phyloP scores from a whole-genome alignment of 2,888 invertebrate species.

The Caenorhabditis angaria region DNA sequence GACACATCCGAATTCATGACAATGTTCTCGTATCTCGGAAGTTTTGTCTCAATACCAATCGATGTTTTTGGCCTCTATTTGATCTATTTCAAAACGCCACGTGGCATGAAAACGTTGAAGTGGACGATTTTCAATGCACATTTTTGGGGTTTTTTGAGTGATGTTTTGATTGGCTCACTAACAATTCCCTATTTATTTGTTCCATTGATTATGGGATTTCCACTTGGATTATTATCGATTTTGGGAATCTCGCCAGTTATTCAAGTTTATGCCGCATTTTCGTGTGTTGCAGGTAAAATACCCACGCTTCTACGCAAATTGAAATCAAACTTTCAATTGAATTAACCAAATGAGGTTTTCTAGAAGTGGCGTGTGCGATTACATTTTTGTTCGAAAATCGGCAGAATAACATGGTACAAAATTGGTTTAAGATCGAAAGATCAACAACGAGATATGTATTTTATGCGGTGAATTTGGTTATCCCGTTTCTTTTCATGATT shows the following conservation, averaged over 20 bases:
- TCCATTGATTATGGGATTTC: not conserved
- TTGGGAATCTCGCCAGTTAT: not conserved
- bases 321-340: not conserved
- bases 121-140: not conserved
- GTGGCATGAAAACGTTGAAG: not conserved
- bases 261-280: not conserved
- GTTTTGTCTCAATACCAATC: not conserved
- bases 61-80: not conserved
- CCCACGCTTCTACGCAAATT: too few relatives aligned
- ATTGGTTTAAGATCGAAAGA: not conserved
- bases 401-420: not conserved
- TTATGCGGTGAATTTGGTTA: not conserved
- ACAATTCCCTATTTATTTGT: not conserved
- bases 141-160: not conserved
- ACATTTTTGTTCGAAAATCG: not conserved
- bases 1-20: not conserved
- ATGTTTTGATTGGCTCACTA: not conserved
- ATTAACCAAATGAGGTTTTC: not conserved
- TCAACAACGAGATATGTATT: not conserved
- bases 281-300: not conserved
- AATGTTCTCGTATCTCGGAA: not conserved
- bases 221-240: not conserved
- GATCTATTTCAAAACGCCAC: not conserved
- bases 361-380: not conserved
- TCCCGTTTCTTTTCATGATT: not conserved